Evolutionary conservation across 2,888 invertebrate species (phyloP).

Genomic region (Eupithecia inturbata): DNA sequence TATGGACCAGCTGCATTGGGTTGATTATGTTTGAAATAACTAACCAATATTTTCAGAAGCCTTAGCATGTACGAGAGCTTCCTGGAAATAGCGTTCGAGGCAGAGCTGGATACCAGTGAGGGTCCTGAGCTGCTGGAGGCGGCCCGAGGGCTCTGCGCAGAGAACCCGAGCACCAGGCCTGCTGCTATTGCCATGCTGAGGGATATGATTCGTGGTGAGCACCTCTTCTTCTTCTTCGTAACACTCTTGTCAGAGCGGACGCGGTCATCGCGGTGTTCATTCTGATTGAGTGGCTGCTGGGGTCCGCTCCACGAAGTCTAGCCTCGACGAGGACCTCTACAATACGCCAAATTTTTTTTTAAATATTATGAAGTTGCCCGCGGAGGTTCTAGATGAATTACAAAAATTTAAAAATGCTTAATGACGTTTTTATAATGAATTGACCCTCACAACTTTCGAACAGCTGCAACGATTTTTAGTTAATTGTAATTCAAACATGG

Average conservation of each 20-base stretch:
- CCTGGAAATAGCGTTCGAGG: slow-evolving; percentile 75
- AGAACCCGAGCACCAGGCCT: slow-evolving; percentile 65
- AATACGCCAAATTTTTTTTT: too few relatives aligned
- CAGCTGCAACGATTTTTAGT: too few relatives aligned
- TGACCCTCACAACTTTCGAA: not conserved
- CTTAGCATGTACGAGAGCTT: slow-evolving; percentile 68
- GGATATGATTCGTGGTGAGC: slow-evolving; percentile 63
- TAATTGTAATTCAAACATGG: too few relatives aligned
- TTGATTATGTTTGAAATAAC: not conserved
- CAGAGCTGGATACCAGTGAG: slow-evolving; percentile 69
- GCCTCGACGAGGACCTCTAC: too few relatives aligned
- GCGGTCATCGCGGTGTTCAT: too few relatives aligned
- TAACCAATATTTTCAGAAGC: slow-evolving; percentile 7
- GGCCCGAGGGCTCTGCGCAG: slow-evolving; percentile 68
- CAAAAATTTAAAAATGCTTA: too few relatives aligned
- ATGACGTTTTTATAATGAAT: too few relatives aligned
- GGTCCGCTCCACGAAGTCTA: too few relatives aligned
- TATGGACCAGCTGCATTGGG: not conserved
- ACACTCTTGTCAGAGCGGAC: slow-evolving; percentile 47
- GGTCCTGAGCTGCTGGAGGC: slow-evolving; percentile 66
- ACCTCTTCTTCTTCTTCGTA: not conserved
- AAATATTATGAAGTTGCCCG: too few relatives aligned
- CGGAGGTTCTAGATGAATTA: too few relatives aligned
- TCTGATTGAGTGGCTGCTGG: too few relatives aligned
- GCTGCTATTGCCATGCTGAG: slow-evolving; percentile 67